Evolutionary conservation across 2,797 vertebrate genomes (phyloP), one percentile per base, ranked within the genome.

Genomic region (Muraenolepis orangiensis): DNA sequence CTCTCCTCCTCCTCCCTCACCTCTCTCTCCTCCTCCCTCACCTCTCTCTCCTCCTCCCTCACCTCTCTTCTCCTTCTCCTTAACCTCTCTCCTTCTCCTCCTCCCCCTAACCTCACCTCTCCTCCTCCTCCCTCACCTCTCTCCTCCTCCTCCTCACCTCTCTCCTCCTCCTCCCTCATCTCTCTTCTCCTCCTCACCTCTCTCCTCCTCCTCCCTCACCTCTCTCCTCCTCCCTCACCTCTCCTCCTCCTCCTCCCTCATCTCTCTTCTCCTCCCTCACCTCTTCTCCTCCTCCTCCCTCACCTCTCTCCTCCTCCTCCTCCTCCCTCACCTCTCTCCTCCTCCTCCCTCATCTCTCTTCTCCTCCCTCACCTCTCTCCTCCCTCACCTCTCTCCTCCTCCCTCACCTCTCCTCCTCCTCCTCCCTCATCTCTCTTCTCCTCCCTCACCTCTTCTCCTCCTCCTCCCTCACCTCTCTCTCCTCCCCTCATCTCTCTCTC

Each of bases 91-190:
- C 51, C n/a, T 1, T 66, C 64, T 66, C 51, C 14, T 20, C 23
- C 64, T 66, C 64, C 23, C 23, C 12, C n/a, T 13, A 28, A 30
- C 66, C 1, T 31, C n/a, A 16, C 66, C 51, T 61, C 32, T n/a
- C n/a, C n/a, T n/a, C 88, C 81, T 73, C 87, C 85, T 74, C 81
- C 80, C 75, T 72, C 68, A 69, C 68, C 66, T 10, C 57, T 32
- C 74, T 72, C 78, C 80, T 78, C 77, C 79, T 82, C 82, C 75
- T 78, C 73, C 77, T 82, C 76, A 78, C 84, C 83, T 79, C 86
- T 74, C 79, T 78, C 85, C 79, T 74, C 28, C 75, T 72, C 76
- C n/a, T n/a, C n/a, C n/a, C n/a, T n/a, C n/a, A n/a, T 75, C 42
- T 78, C 86, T 73, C 75, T 66, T 51, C 70, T 46, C 29, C 36